These are phyloP conservation scores for Rhinolophus sinicus DNA, from an alignment of 2,113 vertebrate species.

Conservation along the genomic window DNA sequence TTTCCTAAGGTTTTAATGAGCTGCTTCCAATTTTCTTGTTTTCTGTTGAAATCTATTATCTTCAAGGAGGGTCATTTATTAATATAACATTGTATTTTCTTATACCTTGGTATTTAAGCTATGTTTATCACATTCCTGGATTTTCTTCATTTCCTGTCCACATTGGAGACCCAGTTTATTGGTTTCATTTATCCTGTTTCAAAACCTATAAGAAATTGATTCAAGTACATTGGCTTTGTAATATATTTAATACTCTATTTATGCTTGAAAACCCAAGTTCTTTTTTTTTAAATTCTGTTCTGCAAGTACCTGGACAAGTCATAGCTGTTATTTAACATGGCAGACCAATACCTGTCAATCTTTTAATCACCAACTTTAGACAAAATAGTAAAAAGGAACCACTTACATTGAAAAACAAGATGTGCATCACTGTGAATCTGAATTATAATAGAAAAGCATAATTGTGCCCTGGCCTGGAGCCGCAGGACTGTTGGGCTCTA, in stretches of 20 bases:
- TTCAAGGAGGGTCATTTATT: neutral
- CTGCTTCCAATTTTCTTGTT: neutral
- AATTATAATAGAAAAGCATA: neutral
- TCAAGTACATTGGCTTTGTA: neutral
- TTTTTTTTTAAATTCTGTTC: neutral
- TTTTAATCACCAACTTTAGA: neutral
- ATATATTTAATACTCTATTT: neutral
- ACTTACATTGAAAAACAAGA: neutral
- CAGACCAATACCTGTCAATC: neutral
- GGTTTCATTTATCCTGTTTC: neutral
- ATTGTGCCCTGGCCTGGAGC: neutral
- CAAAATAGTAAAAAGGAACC: neutral
- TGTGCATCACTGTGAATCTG: neutral
- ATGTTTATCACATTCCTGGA: neutral
- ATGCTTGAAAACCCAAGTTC: neutral
- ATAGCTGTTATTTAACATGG: neutral
- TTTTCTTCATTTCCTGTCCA: neutral
- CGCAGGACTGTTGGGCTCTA: neutral
- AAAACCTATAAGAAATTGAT: constrained; percentile 20
- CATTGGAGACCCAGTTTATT: neutral
- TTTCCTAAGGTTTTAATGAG: neutral
- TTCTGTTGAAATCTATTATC: constrained; percentile 21
- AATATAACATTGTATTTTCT: constrained; percentile 19
- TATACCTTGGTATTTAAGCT: neutral
- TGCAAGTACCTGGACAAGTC: neutral